Conservation (phyloP, 2,888 invertebrate genomes). For the Polyploca ridens region DNA sequence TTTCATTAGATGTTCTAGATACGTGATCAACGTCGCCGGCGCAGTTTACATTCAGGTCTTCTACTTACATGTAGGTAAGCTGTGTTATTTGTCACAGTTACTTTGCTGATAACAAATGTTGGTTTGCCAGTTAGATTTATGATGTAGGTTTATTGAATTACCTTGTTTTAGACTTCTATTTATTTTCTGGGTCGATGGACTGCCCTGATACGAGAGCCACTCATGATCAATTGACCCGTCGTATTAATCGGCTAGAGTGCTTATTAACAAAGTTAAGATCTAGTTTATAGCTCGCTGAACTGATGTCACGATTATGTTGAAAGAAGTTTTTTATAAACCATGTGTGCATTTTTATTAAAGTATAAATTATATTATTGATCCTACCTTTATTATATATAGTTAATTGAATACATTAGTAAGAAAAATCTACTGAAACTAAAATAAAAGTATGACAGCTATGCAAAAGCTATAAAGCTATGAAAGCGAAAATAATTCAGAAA, state of each 20-base stretch:
- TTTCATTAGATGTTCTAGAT: slow-evolving; percentile 29
- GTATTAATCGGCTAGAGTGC: slow-evolving; percentile 40
- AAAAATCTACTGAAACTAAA: no score
- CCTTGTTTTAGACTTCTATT: slow-evolving; percentile 22
- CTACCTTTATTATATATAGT: no score
- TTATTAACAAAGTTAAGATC: slow-evolving; percentile 46
- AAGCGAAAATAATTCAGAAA: no score
- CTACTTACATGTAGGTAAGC: slow-evolving; percentile 9
- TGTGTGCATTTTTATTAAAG: no score
- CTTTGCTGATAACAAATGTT: slow-evolving; percentile 30
- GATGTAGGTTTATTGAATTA: slow-evolving; percentile 43
- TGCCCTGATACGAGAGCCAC: slow-evolving; percentile 34
- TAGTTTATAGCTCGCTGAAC: slow-evolving; percentile 26
- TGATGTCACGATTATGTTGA: slow-evolving; percentile 11
- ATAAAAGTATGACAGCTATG: no score
- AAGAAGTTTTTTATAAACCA: neutral
- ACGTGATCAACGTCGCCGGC: slow-evolving; percentile 12
- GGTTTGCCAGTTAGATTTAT: slow-evolving; percentile 32
- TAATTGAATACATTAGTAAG: no score
- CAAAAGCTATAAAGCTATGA: no score
- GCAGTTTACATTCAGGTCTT: slow-evolving; percentile 12
- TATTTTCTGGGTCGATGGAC: slow-evolving; percentile 31
- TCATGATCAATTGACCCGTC: slow-evolving; percentile 50
- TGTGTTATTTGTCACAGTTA: slow-evolving; percentile 42
- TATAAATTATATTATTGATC: no score